Evolutionary conservation across 2,888 invertebrate genomes (phyloP), one percentile per base, ranked within the genome.

Genomic region (Elmis aenea): DNA sequence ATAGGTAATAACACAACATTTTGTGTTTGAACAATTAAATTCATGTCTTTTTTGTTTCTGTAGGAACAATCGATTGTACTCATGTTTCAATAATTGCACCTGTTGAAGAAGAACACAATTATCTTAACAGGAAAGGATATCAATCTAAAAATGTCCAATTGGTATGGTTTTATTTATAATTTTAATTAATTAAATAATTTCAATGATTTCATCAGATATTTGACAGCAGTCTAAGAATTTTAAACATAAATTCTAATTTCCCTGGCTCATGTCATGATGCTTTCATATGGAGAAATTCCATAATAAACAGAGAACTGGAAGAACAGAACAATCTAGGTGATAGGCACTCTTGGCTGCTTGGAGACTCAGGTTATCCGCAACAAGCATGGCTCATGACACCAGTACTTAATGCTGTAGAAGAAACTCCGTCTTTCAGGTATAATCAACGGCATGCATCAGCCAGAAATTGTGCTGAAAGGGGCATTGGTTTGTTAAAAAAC

Each of bases 361-460:
- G 41, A 10, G 46, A 46, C 16, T 27, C 35, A 23, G 43, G 38
- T 5, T 46, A 46, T 32, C 41, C 43, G 6, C 24, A 33, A 20
- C 21, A 42, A 27, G 36, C 46, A 20, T 46, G 38, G 39, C 13
- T 43, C 14, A 34, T 46, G 31, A 46, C 36, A 5, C 38, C 46
- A 6, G 29, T 35, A 12, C 13, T 14, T 11, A 30, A 36, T 13
- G 13, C 38, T 13, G 11, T 13, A 13, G 25, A 26, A 23, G 43
- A 26, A 15, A 26, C 43, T 4, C 30, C 46, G 9, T 36, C 38
- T 16, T 32, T 14, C n/a, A 22, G 30, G 18, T 46, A 35, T 18
- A 37, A 34, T 32, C 12, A 9, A 14, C 21, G 26, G 14, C 31
- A 29, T 16, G 28, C 8, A 5, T 11, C 20, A 11, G 34, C 37